Evolutionary conservation across 2,113 vertebrate species (phyloP).

Genomic region (Burhinus oedicnemus): DNA sequence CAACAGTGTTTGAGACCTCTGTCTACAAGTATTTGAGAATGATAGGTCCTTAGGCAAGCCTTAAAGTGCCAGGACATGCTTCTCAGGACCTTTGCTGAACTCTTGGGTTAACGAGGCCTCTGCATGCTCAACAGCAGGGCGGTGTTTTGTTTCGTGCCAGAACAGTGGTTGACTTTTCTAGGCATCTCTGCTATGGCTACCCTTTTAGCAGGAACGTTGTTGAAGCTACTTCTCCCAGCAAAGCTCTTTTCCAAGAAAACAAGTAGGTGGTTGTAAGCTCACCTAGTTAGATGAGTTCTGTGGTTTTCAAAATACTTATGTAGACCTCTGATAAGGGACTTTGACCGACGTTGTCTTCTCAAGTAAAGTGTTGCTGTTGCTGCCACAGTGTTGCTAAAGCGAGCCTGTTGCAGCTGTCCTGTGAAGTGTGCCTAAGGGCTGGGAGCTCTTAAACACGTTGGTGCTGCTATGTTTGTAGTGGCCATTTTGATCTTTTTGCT

Average conservation of each 20-base stretch:
- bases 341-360: neutral
- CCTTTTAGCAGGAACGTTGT: neutral
- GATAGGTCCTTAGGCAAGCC: neutral
- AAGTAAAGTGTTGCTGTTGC: neutral
- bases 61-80: neutral
- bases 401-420: neutral
- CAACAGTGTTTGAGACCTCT: neutral
- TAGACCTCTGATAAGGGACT: neutral
- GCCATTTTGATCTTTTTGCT: neutral
- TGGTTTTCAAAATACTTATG: neutral
- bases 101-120: rapidly evolving
- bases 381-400: neutral
- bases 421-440: neutral
- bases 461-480: rapidly evolving
- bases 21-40: neutral
- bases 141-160: neutral
- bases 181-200: neutral
- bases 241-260: neutral
- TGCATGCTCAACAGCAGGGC: rapidly evolving
- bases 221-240: neutral
- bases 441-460: neutral
- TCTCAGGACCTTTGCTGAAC: neutral
- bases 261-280: neutral
- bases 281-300: neutral
- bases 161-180: neutral